Percentiles rank a stretch among this genome's conserved stretches.
Conservation (phyloP, 1,140 invertebrate genomes). For the Caenorhabditis latens region DNA sequence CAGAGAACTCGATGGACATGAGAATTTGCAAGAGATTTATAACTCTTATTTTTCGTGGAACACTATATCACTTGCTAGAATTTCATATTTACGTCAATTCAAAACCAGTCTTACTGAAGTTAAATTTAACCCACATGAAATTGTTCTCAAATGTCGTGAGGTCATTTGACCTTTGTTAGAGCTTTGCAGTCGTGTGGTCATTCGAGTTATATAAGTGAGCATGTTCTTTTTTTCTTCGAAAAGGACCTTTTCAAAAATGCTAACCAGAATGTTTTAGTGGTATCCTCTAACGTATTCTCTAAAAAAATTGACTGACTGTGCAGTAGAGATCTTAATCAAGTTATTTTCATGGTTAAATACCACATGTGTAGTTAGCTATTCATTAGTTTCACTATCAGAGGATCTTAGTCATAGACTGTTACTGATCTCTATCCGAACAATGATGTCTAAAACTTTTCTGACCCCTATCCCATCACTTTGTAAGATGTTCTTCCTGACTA, state of each 20-base stretch:
- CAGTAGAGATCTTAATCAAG: too few species aligned
- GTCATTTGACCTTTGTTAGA: not conserved
- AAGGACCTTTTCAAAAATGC: too few species aligned
- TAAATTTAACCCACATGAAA: conserved; percentile 1
- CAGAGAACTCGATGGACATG: not conserved
- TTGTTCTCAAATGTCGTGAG: not conserved
- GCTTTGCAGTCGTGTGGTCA: not conserved
- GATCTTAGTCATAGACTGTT: not conserved
- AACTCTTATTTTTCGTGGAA: not conserved
- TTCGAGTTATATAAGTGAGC: not conserved
- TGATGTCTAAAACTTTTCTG: not conserved
- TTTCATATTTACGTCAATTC: not conserved
- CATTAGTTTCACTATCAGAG: too few species aligned
- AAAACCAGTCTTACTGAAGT: not conserved
- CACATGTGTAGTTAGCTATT: too few species aligned
- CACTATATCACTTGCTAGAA: not conserved
- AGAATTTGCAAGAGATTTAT: not conserved
- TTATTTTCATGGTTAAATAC: too few species aligned
- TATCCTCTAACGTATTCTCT: too few species aligned
- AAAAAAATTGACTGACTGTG: too few species aligned
- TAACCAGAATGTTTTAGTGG: too few species aligned
- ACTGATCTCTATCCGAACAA: not conserved
- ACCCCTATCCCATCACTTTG: conserved; percentile 8
- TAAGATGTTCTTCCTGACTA: not conserved
- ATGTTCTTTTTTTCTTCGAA: too few species aligned